These are phyloP conservation scores for Panthera uncia DNA, from an alignment of 2,113 vertebrate species.

Conservation along the genomic window DNA sequence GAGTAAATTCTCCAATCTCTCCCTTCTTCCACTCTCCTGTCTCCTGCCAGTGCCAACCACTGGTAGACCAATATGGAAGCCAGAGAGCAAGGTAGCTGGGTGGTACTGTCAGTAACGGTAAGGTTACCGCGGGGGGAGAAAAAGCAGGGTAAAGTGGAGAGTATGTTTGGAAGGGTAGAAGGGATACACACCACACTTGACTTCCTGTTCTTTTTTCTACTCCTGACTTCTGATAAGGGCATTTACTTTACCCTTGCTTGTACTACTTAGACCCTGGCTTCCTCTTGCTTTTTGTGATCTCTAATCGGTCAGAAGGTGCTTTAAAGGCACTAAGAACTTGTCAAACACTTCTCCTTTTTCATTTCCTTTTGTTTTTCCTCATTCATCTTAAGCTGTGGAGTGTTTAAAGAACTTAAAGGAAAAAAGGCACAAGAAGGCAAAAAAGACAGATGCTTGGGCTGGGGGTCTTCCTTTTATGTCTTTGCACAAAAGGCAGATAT, in stretches of 20 bases:
- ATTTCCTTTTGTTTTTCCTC: not conserved
- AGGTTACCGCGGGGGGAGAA: not conserved
- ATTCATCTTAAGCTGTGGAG: not conserved
- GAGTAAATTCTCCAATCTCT: not conserved
- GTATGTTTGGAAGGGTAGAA: not conserved
- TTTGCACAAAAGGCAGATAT: not conserved
- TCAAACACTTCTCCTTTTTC: not conserved
- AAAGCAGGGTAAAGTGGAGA: not conserved
- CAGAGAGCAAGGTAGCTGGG: not conserved
- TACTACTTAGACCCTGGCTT: not conserved
- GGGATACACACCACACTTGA: not conserved
- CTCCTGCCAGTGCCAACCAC: not conserved
- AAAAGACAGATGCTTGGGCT: not conserved
- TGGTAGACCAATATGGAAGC: not conserved
- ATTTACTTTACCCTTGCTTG: not conserved
- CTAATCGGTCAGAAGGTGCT: not conserved
- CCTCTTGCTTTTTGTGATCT: not conserved
- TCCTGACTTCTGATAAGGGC: not conserved
- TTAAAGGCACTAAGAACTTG: not conserved
- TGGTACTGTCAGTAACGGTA: not conserved
- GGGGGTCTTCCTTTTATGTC: not conserved
- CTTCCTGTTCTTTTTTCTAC: not conserved
- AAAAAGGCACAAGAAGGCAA: not conserved
- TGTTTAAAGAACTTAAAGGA: slow-evolving; percentile 37
- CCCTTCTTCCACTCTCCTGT: not conserved